Conservation (phyloP, 2,113 vertebrate species). For the Pandion haliaetus region DNA sequence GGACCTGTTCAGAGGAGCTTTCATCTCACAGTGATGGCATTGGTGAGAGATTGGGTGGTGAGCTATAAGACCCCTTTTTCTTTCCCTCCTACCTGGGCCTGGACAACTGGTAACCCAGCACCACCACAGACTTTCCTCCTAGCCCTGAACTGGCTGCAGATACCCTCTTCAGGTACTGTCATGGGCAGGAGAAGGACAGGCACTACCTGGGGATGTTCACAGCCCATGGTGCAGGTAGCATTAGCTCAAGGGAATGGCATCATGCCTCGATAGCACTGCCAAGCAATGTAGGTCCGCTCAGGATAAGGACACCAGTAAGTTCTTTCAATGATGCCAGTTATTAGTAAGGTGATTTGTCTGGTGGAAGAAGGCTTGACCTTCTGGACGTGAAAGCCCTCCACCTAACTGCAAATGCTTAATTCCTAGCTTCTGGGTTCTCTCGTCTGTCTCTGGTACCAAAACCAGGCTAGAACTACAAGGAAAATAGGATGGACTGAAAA, state of each 20-base stretch:
- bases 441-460: not conserved
- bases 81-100: not conserved
- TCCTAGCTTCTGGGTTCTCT: not conserved
- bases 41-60: not conserved
- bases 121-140: not conserved
- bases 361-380: not conserved
- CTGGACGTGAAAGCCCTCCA: not conserved
- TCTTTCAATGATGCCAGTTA: not conserved
- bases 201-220: fast-evolving
- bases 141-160: not conserved
- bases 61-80: not conserved
- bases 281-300: fast-evolving
- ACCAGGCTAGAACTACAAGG: not conserved
- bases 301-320: not conserved
- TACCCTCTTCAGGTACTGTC: not conserved
- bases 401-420: not conserved
- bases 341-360: not conserved
- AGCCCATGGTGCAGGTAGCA: not conserved
- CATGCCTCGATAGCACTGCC: not conserved
- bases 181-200: not conserved
- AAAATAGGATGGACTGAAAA: not conserved
- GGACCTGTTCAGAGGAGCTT: not conserved
- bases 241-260: not conserved
- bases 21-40: not conserved
- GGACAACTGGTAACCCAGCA: not conserved